A percentile compares a stretch with the other conserved stretches of the same genome.
phyloP scores from a whole-genome alignment of 2,113 vertebrate genomes.

The Uria lomvia region DNA sequence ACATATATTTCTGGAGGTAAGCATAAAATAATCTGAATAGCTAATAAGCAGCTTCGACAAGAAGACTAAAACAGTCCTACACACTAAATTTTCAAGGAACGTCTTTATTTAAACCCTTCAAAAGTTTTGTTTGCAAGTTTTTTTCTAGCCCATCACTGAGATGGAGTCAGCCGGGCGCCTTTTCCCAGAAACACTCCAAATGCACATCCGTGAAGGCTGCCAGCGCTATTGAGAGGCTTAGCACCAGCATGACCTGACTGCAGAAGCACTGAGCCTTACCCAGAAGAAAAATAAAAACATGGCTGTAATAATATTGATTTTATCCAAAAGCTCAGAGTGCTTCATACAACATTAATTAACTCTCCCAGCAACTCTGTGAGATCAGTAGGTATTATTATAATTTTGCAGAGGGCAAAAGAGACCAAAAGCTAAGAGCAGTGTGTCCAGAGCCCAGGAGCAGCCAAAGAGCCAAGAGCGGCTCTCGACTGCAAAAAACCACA shows the following conservation, averaged over 20 bases:
- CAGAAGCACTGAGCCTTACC: background rate
- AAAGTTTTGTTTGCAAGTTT: background rate
- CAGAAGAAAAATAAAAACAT: background rate
- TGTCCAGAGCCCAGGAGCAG: background rate
- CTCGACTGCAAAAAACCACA: background rate
- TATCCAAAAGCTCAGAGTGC: background rate
- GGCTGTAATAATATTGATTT: background rate
- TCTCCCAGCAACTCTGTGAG: background rate
- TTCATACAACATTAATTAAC: slow-evolving; percentile 11
- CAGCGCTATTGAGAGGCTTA: background rate
- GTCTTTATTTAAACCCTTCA: background rate
- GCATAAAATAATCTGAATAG: background rate
- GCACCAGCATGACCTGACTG: background rate
- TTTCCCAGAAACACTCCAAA: background rate
- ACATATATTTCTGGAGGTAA: background rate
- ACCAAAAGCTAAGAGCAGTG: background rate
- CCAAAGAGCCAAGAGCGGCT: background rate
- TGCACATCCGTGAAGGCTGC: background rate
- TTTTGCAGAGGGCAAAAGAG: background rate
- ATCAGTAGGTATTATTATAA: background rate
- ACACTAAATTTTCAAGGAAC: background rate
- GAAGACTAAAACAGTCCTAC: background rate
- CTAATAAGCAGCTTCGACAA: background rate
- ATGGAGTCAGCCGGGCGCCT: background rate
- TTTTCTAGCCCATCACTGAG: background rate